Percentiles rank a stretch among this genome's conserved stretches.
phyloP scores from a whole-genome alignment of 2,797 vertebrate species.

The Lepidocolaptes lacrymiger region DNA sequence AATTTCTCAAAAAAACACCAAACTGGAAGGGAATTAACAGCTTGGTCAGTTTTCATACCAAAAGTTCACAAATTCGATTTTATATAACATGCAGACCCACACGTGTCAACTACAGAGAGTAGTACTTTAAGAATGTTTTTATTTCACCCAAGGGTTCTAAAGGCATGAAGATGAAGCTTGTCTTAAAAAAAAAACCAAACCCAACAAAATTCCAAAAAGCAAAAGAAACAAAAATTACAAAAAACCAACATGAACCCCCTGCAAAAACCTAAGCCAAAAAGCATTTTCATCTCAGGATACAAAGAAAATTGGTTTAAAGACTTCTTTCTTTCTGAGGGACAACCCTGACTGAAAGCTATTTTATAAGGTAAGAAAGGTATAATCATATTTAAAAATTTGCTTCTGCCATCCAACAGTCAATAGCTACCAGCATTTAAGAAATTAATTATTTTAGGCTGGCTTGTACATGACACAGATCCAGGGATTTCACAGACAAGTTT shows the following conservation, averaged over 20 bases:
- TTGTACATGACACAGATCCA: background rate
- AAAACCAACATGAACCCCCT: too few relatives aligned
- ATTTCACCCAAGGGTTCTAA: background rate
- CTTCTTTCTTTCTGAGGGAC: background rate
- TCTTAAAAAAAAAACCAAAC: background rate
- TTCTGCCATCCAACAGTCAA: background rate
- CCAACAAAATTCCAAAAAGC: accelerated
- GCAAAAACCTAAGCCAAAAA: background rate
- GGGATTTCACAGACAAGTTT: background rate
- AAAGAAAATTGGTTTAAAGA: background rate
- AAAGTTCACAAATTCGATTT: background rate
- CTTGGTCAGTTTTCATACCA: background rate
- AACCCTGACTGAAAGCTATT: background rate
- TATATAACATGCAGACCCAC: background rate
- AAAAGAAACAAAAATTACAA: background rate
- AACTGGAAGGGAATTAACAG: background rate
- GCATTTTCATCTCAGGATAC: background rate
- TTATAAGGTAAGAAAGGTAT: background rate
- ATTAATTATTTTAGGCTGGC: background rate
- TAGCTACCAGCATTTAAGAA: background rate
- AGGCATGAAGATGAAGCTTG: background rate
- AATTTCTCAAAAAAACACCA: background rate
- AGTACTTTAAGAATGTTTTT: background rate
- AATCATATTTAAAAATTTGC: background rate
- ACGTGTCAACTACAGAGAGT: accelerated